Evolutionary conservation across 2,797 vertebrate species (phyloP).

Genomic region (Syndactyla subalaris): DNA sequence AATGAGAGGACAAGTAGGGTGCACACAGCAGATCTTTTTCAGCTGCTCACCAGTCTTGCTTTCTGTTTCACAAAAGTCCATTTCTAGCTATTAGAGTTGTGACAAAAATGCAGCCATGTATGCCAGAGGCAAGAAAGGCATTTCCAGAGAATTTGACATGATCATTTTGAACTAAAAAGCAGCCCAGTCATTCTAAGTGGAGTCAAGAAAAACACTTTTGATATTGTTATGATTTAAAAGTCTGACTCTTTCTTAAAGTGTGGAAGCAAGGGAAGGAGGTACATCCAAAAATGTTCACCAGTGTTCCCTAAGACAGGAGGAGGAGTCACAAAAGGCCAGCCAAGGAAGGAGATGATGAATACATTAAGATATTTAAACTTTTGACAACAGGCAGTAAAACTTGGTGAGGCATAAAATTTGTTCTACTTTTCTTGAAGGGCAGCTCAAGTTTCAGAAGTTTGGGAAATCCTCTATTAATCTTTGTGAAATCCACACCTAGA

Average conservation of each 20-base stretch:
- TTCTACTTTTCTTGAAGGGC: slow-evolving; percentile 10
- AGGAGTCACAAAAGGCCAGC: neutral
- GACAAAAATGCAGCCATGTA: neutral
- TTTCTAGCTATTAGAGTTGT: neutral
- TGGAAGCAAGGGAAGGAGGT: neutral
- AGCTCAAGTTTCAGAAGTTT: slow-evolving; percentile 22
- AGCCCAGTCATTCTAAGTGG: neutral
- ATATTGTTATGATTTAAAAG: neutral
- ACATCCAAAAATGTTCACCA: neutral
- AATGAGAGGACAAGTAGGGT: neutral
- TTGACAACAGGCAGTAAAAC: slow-evolving; percentile 4
- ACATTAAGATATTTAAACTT: neutral
- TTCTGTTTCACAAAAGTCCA: neutral
- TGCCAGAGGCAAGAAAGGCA: neutral
- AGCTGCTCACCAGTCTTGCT: neutral
- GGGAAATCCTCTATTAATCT: slow-evolving; percentile 12
- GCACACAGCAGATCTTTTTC: neutral
- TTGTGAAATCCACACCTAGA: slow-evolving; percentile 17
- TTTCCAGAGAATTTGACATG: neutral
- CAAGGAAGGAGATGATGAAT: neutral
- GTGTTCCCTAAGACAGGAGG: neutral
- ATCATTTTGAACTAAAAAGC: neutral
- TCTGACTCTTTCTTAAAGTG: neutral
- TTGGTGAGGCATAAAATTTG: neutral
- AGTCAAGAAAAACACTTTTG: slow-evolving; percentile 12